Evolutionary conservation across 2,888 invertebrate genomes (phyloP), one percentile per base, ranked within the genome.

Genomic region (Anarsia innoxiella): DNA sequence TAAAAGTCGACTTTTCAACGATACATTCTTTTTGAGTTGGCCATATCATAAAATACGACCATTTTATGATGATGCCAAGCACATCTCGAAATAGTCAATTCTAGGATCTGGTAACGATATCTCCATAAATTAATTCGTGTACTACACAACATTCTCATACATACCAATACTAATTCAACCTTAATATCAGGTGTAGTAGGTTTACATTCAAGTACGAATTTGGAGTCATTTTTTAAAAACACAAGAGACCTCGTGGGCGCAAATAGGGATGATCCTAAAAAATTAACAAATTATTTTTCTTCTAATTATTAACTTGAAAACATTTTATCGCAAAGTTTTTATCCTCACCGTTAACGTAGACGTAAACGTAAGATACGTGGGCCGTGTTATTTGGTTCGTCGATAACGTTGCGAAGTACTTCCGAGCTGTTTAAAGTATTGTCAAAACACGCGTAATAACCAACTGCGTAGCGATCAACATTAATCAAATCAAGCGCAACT

Each of bases 401-500:
- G 13, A 55, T 48, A 27, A 82, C 48, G 36, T 68, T 57, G 36
- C 60, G 60, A 27, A 82, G 52, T 40, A 70, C 53, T 23, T 56
- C 52, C 12, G 47, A 49, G 36, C 58, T 53, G 43, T 84, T 70
- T 11, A 85, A 47, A 5, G 59, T 53, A 29, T 66, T 56, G 49
- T 87, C 85, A 34, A 79, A 71, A 53, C 89, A 89, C 43, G 84
- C 88, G 48, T 87, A 88, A 56, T 80, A 87, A 31, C 87, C 88
- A 37, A 89, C 86, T 35, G 86, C 66, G 12, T 66, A 66, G 10
- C 70, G 72, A 29, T 76, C 69, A 2, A 88, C 79, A 33, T 83
- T 67, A 30, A 50, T 56, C 14, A 89, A 48, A 26, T 82, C 66
- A 19, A 90, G 63, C 36, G 66, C 64, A 30, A 77, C 66, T 46